Evolutionary conservation across 1,140 invertebrate species (phyloP).

Genomic region (Drosophila bipectinata): DNA sequence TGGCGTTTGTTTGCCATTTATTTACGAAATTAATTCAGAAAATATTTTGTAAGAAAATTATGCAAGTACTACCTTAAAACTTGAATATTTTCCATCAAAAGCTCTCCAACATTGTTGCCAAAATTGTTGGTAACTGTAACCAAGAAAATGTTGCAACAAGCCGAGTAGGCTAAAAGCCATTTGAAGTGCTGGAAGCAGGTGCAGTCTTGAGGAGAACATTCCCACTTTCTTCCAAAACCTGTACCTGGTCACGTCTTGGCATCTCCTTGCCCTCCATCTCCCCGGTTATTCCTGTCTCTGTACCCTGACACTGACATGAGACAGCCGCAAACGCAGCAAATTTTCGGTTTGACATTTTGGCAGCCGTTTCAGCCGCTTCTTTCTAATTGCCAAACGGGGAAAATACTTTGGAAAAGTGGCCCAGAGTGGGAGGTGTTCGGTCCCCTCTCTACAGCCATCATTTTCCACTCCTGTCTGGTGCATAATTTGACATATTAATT

Average conservation of each 20-base stretch:
- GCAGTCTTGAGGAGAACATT: constrained; percentile 34
- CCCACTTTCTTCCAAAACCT: constrained; percentile 46
- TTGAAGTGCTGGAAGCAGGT: constrained; percentile 40
- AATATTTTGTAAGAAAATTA: too few relatives aligned
- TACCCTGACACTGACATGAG: constrained; percentile 47
- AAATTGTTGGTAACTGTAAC: constrained; percentile 17
- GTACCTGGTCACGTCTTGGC: constrained; percentile 25
- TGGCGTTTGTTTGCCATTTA: not conserved
- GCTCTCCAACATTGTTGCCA: not conserved
- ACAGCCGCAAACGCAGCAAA: constrained; percentile 61
- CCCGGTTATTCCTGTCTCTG: not conserved
- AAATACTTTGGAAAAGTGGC: constrained; percentile 1
- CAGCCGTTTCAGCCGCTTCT: constrained; percentile 56
- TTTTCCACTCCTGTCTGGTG: constrained; percentile 25
- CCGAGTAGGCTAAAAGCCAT: constrained; percentile 22
- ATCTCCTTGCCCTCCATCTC: constrained; percentile 3
- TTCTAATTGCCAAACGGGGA: constrained; percentile 61
- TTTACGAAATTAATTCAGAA: not conserved
- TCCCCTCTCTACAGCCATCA: not conserved
- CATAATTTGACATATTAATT: constrained; percentile 81
- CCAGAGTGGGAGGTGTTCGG: constrained; percentile 6
- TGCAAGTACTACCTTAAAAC: not conserved
- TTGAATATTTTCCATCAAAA: not conserved
- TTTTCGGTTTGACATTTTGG: constrained; percentile 79
- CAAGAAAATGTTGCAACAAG: constrained; percentile 34